Evolutionary conservation across 2,113 vertebrate species (phyloP).

Genomic region (Amphiprion percula): DNA sequence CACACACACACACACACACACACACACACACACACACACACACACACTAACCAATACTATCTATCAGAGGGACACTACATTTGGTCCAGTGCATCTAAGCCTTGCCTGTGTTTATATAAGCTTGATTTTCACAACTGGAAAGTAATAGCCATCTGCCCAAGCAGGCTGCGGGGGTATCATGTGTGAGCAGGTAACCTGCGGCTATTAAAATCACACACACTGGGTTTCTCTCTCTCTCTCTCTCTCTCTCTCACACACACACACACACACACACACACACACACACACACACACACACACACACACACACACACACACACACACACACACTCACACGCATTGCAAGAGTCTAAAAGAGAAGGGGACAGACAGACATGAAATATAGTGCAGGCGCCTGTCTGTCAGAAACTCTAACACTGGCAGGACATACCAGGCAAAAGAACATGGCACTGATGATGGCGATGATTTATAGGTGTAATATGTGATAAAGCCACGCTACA

Average conservation of each 20-base stretch:
- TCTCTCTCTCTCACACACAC: neutral
- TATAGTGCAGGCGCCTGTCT: slow-evolving; percentile 61
- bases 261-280: neutral
- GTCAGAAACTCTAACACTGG: slow-evolving; percentile 57
- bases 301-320: neutral
- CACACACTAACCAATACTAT: slow-evolving; percentile 62
- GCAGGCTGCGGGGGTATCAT: slow-evolving; percentile 79
- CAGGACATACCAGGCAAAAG: slow-evolving; percentile 59
- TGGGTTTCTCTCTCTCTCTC: slow-evolving; percentile 40
- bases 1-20: slow-evolving; percentile 40
- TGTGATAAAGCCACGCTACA: slow-evolving; percentile 37
- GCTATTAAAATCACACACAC: slow-evolving; percentile 81
- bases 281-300: slow-evolving; percentile 33
- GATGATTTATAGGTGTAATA: slow-evolving; percentile 67
- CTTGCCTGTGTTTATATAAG: slow-evolving; percentile 81
- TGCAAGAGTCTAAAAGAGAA: slow-evolving; percentile 45
- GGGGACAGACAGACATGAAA: slow-evolving; percentile 57
- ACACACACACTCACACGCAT: slow-evolving; percentile 40
- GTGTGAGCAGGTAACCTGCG: slow-evolving; percentile 82
- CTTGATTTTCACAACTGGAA: slow-evolving; percentile 86
- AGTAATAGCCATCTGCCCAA: slow-evolving; percentile 84
- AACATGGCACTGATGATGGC: slow-evolving; percentile 51
- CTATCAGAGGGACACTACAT: slow-evolving; percentile 70
- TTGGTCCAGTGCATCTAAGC: slow-evolving; percentile 72
- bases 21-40: slow-evolving; percentile 46